Evolutionary conservation across 64 coral and sea anemone species (phyloP).

Genomic region (Dendrophyllia cribrosa): DNA sequence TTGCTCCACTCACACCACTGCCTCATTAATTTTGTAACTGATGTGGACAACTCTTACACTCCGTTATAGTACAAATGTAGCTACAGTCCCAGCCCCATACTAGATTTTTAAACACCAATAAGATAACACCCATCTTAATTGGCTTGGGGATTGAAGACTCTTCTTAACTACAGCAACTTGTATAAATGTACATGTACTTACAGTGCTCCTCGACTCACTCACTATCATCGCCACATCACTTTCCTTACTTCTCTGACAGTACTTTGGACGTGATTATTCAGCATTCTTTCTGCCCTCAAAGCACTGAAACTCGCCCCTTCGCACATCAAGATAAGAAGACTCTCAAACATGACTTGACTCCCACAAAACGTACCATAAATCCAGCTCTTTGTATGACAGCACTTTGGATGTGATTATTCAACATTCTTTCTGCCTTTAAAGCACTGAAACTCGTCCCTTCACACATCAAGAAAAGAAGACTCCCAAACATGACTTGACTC

Average conservation of each 20-base stretch:
- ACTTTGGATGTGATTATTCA: background rate
- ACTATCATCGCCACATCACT: background rate
- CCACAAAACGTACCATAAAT: background rate
- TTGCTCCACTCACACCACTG: no score
- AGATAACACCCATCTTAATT: no score
- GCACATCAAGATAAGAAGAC: background rate
- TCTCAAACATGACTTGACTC: background rate
- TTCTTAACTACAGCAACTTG: no score
- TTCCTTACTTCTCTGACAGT: background rate
- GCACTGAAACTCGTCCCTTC: background rate
- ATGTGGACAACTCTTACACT: no score
- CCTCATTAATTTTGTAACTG: no score
- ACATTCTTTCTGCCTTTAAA: constrained; percentile 1
- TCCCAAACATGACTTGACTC: background rate
- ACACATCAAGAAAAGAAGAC: background rate
- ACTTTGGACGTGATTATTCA: background rate
- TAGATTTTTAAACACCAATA: no score
- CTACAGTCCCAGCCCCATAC: no score
- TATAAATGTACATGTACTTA: no score
- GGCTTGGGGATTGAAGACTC: no score
- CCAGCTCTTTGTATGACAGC: background rate
- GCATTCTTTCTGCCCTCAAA: constrained; percentile 1
- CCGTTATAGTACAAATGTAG: no score
- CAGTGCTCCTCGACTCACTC: background rate
- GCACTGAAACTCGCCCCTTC: constrained; percentile 9